Base-by-base conservation (phyloP, 2,797 vertebrate species). In the Phataginus tetradactyla region DNA sequence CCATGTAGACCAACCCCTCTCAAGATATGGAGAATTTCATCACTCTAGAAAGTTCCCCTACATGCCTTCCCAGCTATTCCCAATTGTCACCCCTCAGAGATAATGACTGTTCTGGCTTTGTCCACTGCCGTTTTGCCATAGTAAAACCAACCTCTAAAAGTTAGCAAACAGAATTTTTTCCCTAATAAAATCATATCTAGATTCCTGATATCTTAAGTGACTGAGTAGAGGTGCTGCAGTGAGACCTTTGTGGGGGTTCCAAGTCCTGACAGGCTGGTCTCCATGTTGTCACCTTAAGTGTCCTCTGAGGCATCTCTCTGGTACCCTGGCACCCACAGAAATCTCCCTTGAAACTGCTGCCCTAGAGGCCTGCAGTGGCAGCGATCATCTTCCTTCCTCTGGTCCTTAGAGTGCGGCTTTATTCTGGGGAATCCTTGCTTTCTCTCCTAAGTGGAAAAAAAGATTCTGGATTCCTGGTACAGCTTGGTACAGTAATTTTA, bases 401-500 rank as follows among this genome's bases (percentile, higher is more conserved):
- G 14, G 55, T 42, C 51, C 57, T 66, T 23, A 20, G 59, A 14
- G 53, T 32, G 17, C 53, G 57, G 9, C 37, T 94, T 86, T 77
- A 7, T 83, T 78, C 61, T 80, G 53, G 49, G 37, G 18, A 71
- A 89, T 61, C 21, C 7, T 49, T 71, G 51, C 68, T 94, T 87
- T 84, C 61, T 45, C 45, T 91, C 34, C 66, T 63, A 77, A 84
- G n/a, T 14, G 9, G n/a, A 25, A 77, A 94, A 71, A 75, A 94
- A 49, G 7, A 55, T 13, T 39, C 17, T 71, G 57, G 59, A 9
- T 86, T 93, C 83, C 59, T 74, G 63, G 71, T 94, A 78, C 10
- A 90, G 92, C 90, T 97, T 53, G 77, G 64, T 96, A 37, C 25
- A 86, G 66, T n/a, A 15, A 53, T 93, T 97, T 94, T 72, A 93